A percentile compares a stretch with the other conserved stretches of the same genome.
These are phyloP conservation scores for Rhipidura dahli DNA, from an alignment of 2,113 vertebrate species.

Conservation along the genomic window DNA sequence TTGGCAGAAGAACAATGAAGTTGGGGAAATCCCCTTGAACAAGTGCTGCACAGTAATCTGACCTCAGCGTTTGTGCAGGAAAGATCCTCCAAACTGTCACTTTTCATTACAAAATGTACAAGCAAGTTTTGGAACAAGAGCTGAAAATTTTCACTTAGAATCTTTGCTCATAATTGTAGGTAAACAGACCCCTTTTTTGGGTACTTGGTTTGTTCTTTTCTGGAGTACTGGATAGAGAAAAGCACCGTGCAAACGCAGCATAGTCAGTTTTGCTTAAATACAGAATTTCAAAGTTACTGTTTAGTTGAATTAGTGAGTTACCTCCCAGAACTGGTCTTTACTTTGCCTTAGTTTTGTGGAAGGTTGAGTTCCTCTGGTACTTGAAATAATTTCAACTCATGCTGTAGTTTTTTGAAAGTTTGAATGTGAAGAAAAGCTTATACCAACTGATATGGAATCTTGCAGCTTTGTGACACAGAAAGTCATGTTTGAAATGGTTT, in stretches of 20 bases:
- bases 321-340: not conserved
- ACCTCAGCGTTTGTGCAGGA: not conserved
- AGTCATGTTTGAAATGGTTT: not conserved
- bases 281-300: not conserved
- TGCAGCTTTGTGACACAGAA: not conserved
- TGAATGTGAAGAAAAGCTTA: not conserved
- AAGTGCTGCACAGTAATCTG: not conserved
- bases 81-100: not conserved
- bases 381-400: not conserved
- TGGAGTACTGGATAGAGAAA: not conserved
- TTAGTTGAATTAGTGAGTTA: not conserved
- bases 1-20: conserved; percentile 48
- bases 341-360: not conserved
- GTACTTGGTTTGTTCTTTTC: not conserved
- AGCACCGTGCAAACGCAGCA: not conserved
- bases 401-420: not conserved
- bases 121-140: not conserved
- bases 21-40: conserved; percentile 33
- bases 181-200: not conserved
- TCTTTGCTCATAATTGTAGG: not conserved
- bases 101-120: not conserved
- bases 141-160: not conserved
- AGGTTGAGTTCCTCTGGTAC: not conserved
- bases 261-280: not conserved
- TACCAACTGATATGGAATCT: not conserved